Base-by-base conservation (phyloP, 2,797 vertebrate species). In the Sciaenops ocellatus region DNA sequence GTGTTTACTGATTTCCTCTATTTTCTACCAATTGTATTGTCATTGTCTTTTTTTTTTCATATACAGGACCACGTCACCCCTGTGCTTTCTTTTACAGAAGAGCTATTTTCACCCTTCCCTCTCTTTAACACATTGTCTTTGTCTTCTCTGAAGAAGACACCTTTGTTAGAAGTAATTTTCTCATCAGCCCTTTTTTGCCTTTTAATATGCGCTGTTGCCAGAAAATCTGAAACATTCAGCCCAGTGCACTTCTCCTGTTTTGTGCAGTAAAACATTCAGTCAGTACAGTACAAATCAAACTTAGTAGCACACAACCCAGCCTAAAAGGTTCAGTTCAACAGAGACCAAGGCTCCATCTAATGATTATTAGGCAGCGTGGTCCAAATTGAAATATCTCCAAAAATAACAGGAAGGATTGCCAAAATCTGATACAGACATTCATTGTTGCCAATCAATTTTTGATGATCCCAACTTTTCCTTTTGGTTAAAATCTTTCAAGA, bases 121-220 rank as follows among this genome's bases (percentile, higher is more conserved):
- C n/a, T 42, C 20, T 38, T 59, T 47, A 54, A 54, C 62, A 67
- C 48, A 17, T 44, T 38, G 26, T 68, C 30, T 63, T 69, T 71
- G 7, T 55, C 48, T 56, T 47, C 44, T 55, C 6, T 41, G 30
- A 20, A 55, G n/a, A 52, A n/a, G 42, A 56, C 24, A 34, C 38
- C 24, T 52, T 10, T 61, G 34, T 77, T 50, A 44, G 51, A 69
- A 69, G 59, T 50, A 2, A 34, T 68, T 48, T 71, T 75, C 56
- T 30, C 46, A 18, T 63, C n/a, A 63, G 24, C 22, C 15, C 10
- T 44, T n/a, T n/a, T 38, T 7, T 67, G 51, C 22, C 3, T 55
- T 60, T 54, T 12, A 26, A 26, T 61, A 42, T 38, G 6, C 9
- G 0, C 28, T 15, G 30, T 50, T 74, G 18, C 18, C 0, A 50